Evolutionary conservation across 2,888 invertebrate species (phyloP), one percentile per base, ranked within the genome.

Genomic region (Formica aserva): DNA sequence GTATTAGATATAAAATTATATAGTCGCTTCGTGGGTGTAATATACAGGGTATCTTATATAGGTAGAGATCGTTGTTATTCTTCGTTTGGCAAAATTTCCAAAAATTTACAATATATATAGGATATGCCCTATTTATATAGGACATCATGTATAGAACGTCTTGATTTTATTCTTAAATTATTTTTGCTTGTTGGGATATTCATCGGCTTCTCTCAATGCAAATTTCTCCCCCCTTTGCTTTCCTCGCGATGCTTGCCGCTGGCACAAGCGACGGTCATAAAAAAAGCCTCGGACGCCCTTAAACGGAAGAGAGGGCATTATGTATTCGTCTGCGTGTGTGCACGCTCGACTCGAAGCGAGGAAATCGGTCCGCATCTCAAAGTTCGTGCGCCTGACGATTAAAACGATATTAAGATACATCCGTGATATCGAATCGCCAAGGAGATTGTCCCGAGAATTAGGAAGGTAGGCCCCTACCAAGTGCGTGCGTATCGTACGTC

Each of bases 361-460:
- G 55, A 80, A 76, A 78, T 76, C 62, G 48, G 65, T 15, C 45
- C 32, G 48, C 41, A 41, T 62, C 29, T n/a, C 3, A 15, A 41
- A 32, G 60, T 87, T 86, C 86, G 87, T 89, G 88, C 72, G 83
- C 35, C 57, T 38, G 57, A 62, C 45, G 83, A 90, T 90, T 86
- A 86, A 83, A 82, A 15, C 67, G 66, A 62, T 83, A 85, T 89
- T 85, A 82, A 90, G 88, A 89, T 88, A 87, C 87, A 86, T 45
- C 72, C 45, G 81, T 85, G 88, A 87, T 88, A 89, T 67, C 85
- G 69, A 71, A n/a, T 26, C 35, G 26, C 32, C 32, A 5, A 35
- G 32, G 32, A 52, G 29, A 48, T n/a, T 13, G 32, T 41, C 15
- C 57, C 18, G n/a, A 8, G 75, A 72, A 74, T 81, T 75, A 55